Evolutionary conservation across 2,113 vertebrate species (phyloP), one percentile per base, ranked within the genome.

Genomic region (Lanius ludovicianus): DNA sequence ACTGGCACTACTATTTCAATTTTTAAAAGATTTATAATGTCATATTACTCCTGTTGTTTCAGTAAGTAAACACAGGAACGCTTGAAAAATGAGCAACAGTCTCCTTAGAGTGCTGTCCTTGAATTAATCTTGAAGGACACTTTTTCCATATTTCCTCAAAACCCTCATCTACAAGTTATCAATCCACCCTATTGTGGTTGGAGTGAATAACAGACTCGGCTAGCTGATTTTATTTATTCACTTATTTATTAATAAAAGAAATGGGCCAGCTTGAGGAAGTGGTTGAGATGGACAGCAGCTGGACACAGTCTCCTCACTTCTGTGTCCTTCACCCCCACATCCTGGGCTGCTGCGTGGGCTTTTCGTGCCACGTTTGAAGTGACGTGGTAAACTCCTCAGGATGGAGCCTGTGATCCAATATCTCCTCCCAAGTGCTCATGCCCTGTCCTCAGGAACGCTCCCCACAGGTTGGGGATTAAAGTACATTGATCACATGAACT

Each of bases 1-100:
- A 93, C 89, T 95, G 88, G 76, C 89, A 94, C 87, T 91, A 96
- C 81, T 78, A 89, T 95, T 98, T 97, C 96, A 96, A 97, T 97
- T 97, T 98, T 92, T 95, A 55, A 93, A 94, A 95, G 95, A 96
- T 97, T 93, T 96, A 94, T 97, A 91, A 89, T 89, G 84, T 86
- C 78, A 68, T 94, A 90, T 96, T 95, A 87, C 76, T 91, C 86
- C 67, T 93, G 84, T 91, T 86, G 95, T 97, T 97, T 94, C 95
- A 97, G 86, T 92, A 95, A 97, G 96, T 95, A 97, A 97, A 91
- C 84, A 95, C 15, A 75, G 42, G 71, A 96, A 90, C 1, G 2
- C 55, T 93, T 98, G 93, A 91, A 96, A 95, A 96, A 97, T 97
- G 60, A 67, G 86, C 95, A 95, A 74, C 85, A 53, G 73, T 24